Evolutionary conservation across 92 coral and sea anemone species (phyloP).

Genomic region (Zoanthus sansibaricus): DNA sequence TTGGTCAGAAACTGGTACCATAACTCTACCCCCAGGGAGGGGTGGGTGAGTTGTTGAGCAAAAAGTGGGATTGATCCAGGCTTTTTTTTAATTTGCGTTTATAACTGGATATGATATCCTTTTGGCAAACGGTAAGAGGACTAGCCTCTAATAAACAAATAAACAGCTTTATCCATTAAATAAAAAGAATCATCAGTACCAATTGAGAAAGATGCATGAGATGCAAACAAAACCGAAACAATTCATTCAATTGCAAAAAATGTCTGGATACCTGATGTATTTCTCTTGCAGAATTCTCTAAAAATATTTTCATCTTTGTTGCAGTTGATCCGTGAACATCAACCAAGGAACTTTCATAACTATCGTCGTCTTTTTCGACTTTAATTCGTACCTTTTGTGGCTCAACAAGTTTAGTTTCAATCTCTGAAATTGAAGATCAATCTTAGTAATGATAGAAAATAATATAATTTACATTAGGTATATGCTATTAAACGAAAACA

Average conservation of each 20-base stretch:
- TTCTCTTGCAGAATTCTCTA: background rate
- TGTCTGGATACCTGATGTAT: background rate
- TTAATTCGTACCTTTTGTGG: slow-evolving; percentile 1
- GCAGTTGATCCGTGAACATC: background rate
- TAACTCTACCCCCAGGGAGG: no score
- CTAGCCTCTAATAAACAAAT: no score
- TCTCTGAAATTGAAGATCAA: background rate
- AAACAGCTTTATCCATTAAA: no score
- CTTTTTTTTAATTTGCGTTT: no score
- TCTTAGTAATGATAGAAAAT: background rate
- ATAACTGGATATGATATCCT: no score
- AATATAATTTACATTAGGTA: background rate
- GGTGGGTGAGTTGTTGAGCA: no score
- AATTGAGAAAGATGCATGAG: no score
- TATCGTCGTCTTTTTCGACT: slow-evolving; percentile 13
- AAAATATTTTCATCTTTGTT: background rate
- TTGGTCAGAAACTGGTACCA: no score
- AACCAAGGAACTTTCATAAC: background rate
- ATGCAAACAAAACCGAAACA: background rate
- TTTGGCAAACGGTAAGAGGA: no score
- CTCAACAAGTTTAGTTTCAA: background rate
- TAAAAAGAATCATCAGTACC: no score
- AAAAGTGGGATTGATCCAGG: no score
- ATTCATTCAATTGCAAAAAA: background rate
- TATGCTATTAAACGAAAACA: no score